These are phyloP conservation scores for Cygnus buccinator DNA, from an alignment of 2,113 vertebrate species.

Conservation along the genomic window DNA sequence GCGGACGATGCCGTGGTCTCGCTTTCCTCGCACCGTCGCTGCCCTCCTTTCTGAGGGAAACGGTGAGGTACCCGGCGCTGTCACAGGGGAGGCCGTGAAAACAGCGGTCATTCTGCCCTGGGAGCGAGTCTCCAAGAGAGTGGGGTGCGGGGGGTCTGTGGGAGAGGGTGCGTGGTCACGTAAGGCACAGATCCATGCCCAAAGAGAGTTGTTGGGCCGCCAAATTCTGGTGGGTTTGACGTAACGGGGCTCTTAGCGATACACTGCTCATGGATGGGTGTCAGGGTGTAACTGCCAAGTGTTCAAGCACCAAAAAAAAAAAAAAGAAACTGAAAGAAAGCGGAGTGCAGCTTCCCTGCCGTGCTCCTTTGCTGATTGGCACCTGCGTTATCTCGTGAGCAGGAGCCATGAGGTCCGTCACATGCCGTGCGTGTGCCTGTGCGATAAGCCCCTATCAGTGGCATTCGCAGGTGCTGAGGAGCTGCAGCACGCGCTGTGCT, in stretches of 20 bases:
- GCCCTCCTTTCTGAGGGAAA: background rate
- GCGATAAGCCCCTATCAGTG: background rate
- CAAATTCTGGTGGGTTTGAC: background rate
- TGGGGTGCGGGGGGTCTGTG: rapidly evolving
- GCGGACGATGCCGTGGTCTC: too few relatives aligned
- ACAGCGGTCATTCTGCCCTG: rapidly evolving
- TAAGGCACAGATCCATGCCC: background rate
- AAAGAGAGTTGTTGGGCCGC: background rate
- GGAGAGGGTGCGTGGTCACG: rapidly evolving
- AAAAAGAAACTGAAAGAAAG: background rate
- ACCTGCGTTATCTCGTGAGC: rapidly evolving
- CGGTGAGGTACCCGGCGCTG: rapidly evolving
- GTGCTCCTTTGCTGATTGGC: background rate
- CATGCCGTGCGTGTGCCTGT: background rate
- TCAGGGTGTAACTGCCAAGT: background rate
- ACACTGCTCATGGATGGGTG: background rate
- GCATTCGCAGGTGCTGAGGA: background rate
- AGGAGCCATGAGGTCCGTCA: background rate
- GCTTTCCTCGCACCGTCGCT: too few relatives aligned
- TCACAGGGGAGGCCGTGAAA: rapidly evolving
- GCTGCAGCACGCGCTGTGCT: rapidly evolving
- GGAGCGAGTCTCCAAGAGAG: background rate
- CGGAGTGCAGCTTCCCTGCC: background rate
- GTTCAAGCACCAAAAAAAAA: background rate
- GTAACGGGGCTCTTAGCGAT: rapidly evolving